Base-by-base conservation (phyloP, 1,140 invertebrate genomes). In the Leptonema lineaticorne region DNA sequence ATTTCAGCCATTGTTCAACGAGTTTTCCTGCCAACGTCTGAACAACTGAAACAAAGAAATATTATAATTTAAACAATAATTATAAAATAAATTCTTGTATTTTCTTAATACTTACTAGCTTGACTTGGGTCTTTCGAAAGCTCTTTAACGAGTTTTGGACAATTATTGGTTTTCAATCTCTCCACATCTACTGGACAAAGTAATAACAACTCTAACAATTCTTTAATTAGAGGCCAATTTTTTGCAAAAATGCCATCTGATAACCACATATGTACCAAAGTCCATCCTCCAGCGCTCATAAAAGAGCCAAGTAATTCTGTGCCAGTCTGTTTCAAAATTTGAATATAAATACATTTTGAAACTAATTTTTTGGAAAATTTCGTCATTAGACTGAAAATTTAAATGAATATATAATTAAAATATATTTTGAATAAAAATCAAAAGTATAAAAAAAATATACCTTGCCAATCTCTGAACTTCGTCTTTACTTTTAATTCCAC, bases 321-420 rank as follows among this genome's bases (percentile, higher is more conserved):
- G 74, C 92, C 87, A n/a, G 95, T 96, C 46, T 89, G 90, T 81
- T 93, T 93, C 50, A 97, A 82, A 74, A 98, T 96, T 79, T 96
- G 92, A 69, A 96, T 89, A 77, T 97, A 98, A 73, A 96, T 92
- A 83, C 94, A 97, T 83, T 95, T 95, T 73, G 94, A 96, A 29
- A 97, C 95, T 60, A 97, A 82, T 79, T 97, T 97, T 77, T 93
- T 95, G 0, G 94, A 96, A 85, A 92, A 96, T 79, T 96, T 95
- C 24, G 91, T 91, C 94, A 97, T 97, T 75, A 97, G 86, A 77
- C 93, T 96, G 83, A 72, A 89, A 88, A 70, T 75, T 80, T 79
- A 80, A 64, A 63, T 67, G 48, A 41, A 14, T 5, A 20, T 16
- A 29, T 29, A 59, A n/a, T n/a, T 5, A 65, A 28, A 56, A 1